Evolutionary conservation across 2,888 invertebrate genomes (phyloP).

Genomic region (Acheta domesticus): DNA sequence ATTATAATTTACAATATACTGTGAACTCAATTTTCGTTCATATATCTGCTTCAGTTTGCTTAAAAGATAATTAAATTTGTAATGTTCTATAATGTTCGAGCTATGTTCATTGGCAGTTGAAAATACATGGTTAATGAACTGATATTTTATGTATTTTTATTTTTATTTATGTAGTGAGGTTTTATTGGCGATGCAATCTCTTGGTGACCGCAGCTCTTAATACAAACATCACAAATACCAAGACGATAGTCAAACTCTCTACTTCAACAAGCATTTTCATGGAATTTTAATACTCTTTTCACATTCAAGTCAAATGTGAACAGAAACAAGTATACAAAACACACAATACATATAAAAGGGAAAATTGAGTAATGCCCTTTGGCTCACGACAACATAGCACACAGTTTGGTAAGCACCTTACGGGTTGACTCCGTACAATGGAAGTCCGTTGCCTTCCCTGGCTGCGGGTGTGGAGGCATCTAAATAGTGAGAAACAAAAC

Average conservation of each 20-base stretch:
- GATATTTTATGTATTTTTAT: too few relatives aligned
- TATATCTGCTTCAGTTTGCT: too few relatives aligned
- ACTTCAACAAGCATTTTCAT: slow-evolving; percentile 18
- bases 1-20: too few relatives aligned
- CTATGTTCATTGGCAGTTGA: too few relatives aligned
- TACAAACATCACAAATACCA: slow-evolving; percentile 12
- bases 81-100: too few relatives aligned
- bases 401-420: slow-evolving; percentile 30
- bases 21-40: too few relatives aligned
- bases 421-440: slow-evolving; percentile 28
- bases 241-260: slow-evolving; percentile 18
- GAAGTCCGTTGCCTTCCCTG: slow-evolving; percentile 29
- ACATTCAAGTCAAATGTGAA: not conserved
- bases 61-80: too few relatives aligned
- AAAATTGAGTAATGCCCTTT: slow-evolving; percentile 2
- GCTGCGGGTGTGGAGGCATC: slow-evolving; percentile 32
- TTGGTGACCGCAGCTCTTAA: not conserved
- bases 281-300: not conserved
- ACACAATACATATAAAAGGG: slow-evolving; percentile 11
- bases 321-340: slow-evolving; percentile 18
- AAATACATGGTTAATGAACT: too few relatives aligned
- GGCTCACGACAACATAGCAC: slow-evolving; percentile 18
- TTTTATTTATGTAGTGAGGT: too few relatives aligned
- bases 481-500: slow-evolving; percentile 28
- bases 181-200: too few relatives aligned